phyloP scores from a whole-genome alignment of 2,797 vertebrate species.

The Adelosebastes latens region DNA sequence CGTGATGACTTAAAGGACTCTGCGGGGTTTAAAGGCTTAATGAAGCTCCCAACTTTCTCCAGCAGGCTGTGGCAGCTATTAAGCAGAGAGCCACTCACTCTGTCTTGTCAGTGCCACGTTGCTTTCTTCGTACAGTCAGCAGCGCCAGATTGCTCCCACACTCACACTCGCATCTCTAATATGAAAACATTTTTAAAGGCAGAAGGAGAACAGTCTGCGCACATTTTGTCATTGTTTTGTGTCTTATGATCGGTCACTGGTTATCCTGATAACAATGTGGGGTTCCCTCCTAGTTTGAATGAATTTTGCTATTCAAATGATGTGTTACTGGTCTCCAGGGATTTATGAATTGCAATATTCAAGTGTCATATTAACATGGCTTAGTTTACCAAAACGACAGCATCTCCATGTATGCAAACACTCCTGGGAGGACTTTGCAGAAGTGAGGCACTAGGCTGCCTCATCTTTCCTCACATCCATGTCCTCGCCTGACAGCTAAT shows the following conservation, averaged over 20 bases:
- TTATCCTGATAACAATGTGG: slow-evolving; percentile 22
- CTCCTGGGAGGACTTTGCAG: slow-evolving; percentile 21
- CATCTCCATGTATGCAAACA: not conserved
- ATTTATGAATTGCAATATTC: slow-evolving; percentile 18
- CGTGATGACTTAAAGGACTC: slow-evolving; percentile 77
- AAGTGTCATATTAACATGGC: not conserved
- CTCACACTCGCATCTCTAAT: slow-evolving; percentile 37
- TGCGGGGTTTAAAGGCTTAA: slow-evolving; percentile 80
- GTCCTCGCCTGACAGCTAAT: slow-evolving; percentile 59
- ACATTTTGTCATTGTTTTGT: slow-evolving; percentile 13
- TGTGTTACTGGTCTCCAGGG: not conserved
- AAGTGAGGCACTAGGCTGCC: slow-evolving; percentile 29
- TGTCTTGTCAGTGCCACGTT: slow-evolving; percentile 49
- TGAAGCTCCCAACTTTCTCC: slow-evolving; percentile 74
- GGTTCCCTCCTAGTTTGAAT: slow-evolving; percentile 19
- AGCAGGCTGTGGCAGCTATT: slow-evolving; percentile 63
- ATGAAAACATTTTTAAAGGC: slow-evolving; percentile 55
- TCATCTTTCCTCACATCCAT: slow-evolving; percentile 39
- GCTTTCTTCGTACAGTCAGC: slow-evolving; percentile 40
- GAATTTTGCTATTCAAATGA: slow-evolving; percentile 20
- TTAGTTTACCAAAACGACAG: not conserved
- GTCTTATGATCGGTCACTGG: slow-evolving; percentile 17
- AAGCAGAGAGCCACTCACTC: slow-evolving; percentile 52
- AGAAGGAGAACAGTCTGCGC: slow-evolving; percentile 38
- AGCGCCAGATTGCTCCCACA: slow-evolving; percentile 51